Percentiles rank a stretch among this genome's conserved stretches.
These are phyloP conservation scores for Anas georgica DNA, from an alignment of 2,797 vertebrate species.

Conservation along the genomic window DNA sequence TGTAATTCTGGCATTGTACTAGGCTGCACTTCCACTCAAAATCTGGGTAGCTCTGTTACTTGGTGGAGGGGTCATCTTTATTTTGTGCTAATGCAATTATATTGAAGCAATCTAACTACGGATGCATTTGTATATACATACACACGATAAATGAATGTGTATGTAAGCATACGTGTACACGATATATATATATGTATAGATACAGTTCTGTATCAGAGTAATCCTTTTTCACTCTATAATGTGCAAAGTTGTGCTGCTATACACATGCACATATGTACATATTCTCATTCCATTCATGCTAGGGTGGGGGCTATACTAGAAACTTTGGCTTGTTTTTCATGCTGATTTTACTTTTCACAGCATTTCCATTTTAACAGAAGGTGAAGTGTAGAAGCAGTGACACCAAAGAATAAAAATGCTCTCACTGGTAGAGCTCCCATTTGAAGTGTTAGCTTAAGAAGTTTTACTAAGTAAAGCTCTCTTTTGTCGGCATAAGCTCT, in stretches of 20 bases:
- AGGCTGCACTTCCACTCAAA: fast-evolving
- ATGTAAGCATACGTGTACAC: not conserved
- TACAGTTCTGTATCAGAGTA: not conserved
- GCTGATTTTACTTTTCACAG: not conserved
- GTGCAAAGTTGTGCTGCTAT: not conserved
- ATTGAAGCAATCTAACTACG: not conserved
- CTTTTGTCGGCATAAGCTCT: slow-evolving; percentile 28
- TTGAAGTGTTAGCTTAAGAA: slow-evolving; percentile 21
- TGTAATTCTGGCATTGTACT: not conserved
- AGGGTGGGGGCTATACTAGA: not conserved
- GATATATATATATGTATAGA: not conserved
- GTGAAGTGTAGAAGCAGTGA: not conserved
- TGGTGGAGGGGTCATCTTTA: not conserved
- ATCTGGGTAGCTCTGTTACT: not conserved
- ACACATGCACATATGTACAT: fast-evolving
- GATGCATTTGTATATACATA: not conserved
- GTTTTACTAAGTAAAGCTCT: slow-evolving; percentile 1
- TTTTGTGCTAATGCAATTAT: not conserved
- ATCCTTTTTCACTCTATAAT: not conserved
- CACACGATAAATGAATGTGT: fast-evolving
- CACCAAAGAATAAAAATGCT: not conserved
- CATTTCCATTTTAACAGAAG: not conserved
- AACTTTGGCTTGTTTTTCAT: not conserved
- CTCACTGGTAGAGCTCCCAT: not conserved
- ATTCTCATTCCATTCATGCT: not conserved